These are phyloP conservation scores for Porites australiensis DNA, from an alignment of 64 coral and sea anemone genomes.

Conservation along the genomic window DNA sequence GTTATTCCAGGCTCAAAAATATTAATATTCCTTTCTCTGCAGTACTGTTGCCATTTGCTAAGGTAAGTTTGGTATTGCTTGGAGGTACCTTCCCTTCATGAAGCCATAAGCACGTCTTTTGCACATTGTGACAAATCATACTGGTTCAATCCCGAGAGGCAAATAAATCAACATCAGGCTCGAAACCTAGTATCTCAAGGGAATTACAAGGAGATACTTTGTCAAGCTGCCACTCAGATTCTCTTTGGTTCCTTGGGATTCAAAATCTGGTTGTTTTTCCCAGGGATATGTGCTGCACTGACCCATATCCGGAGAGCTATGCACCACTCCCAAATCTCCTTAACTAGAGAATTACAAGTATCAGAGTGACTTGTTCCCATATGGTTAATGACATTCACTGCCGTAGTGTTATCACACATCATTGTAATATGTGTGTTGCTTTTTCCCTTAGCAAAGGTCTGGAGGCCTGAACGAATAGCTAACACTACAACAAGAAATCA, in stretches of 20 bases:
- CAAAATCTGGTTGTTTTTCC: constrained; percentile 38
- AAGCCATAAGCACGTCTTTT: no score
- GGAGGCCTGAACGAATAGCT: neutral
- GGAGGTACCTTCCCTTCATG: no score
- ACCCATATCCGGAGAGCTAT: constrained; percentile 26
- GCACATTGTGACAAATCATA: no score
- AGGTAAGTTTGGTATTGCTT: no score
- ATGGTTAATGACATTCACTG: constrained; percentile 49
- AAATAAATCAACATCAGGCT: constrained; percentile 37
- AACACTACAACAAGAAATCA: no score
- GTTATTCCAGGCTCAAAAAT: no score
- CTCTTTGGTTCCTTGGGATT: neutral
- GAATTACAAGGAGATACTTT: neutral
- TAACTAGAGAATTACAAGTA: neutral
- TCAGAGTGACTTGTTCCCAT: constrained; percentile 78
- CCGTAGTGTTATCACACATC: constrained; percentile 60
- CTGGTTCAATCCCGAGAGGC: neutral
- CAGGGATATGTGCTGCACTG: constrained; percentile 52
- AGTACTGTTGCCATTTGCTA: no score
- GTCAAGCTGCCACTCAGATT: constrained; percentile 17
- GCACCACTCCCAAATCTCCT: constrained; percentile 43
- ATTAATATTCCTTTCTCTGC: no score
- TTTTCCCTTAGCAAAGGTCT: neutral
- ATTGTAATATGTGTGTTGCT: constrained; percentile 29
- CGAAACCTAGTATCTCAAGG: neutral